phyloP scores from a whole-genome alignment of 2,888 invertebrate genomes.

The Trypoxylon attenuatum region DNA sequence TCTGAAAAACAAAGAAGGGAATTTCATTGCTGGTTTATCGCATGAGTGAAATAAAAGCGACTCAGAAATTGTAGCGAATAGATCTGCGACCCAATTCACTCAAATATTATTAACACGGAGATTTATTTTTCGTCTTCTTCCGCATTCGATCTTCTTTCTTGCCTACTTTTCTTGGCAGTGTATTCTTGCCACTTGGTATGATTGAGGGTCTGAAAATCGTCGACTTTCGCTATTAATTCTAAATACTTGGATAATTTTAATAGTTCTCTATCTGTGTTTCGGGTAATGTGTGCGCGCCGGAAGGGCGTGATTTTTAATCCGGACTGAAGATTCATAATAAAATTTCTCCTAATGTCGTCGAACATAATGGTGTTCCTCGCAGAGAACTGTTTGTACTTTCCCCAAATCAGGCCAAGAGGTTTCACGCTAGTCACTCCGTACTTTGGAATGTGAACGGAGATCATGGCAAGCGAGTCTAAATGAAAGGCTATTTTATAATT shows the following conservation, averaged over 20 bases:
- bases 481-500: slow-evolving; percentile 95
- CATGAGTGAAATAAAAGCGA: too few species aligned
- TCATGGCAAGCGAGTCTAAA: slow-evolving; percentile 95
- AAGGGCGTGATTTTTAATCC: slow-evolving; percentile 94
- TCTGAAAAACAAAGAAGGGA: too few species aligned
- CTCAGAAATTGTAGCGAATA: not conserved
- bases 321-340: slow-evolving; percentile 97
- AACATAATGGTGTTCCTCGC: slow-evolving; percentile 98
- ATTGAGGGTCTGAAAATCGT: slow-evolving; percentile 89
- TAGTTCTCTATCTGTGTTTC: slow-evolving; percentile 89
- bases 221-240: slow-evolving; percentile 85
- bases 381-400: slow-evolving; percentile 91
- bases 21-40: too few species aligned
- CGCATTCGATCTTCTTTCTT: slow-evolving; percentile 30
- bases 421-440: slow-evolving; percentile 96
- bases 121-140: slow-evolving; percentile 28
- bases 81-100: not conserved
- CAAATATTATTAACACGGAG: slow-evolving; percentile 4
- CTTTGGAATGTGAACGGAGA: slow-evolving; percentile 92
- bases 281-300: slow-evolving; percentile 91
- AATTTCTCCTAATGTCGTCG: slow-evolving; percentile 96
- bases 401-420: slow-evolving; percentile 98
- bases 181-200: slow-evolving; percentile 95
- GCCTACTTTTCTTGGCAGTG: slow-evolving; percentile 74
- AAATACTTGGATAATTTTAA: slow-evolving; percentile 88